A percentile compares a stretch with the other conserved stretches of the same genome.
phyloP scores from a whole-genome alignment of 2,113 vertebrate genomes.

The Istiophorus platypterus region DNA sequence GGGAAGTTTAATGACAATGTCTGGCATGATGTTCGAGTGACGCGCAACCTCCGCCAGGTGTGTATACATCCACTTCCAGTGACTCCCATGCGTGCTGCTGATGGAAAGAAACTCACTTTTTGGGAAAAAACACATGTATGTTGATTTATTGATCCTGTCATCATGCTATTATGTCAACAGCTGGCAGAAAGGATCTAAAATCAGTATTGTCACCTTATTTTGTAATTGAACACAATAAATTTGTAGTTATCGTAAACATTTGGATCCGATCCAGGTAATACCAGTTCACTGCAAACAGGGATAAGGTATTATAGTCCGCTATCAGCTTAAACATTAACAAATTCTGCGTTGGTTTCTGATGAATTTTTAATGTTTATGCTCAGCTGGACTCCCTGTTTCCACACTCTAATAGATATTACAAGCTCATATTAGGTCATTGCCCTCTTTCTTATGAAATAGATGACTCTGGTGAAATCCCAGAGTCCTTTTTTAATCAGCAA shows the following conservation, averaged over 20 bases:
- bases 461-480: constrained; percentile 42
- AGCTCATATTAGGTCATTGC: constrained; percentile 49
- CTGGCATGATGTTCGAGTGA: constrained; percentile 94
- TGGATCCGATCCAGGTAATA: neutral
- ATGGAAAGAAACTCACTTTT: neutral
- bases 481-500: constrained; percentile 47
- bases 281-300: neutral
- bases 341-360: constrained; percentile 21
- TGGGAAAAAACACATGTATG: neutral
- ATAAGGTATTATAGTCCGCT: neutral
- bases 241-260: neutral
- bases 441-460: constrained; percentile 48
- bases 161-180: neutral
- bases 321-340: constrained; percentile 11
- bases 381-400: constrained; percentile 18
- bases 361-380: constrained; percentile 37
- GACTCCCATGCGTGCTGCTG: neutral
- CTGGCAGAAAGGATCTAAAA: neutral
- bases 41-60: constrained; percentile 97
- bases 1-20: constrained; percentile 94
- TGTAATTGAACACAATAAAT: neutral
- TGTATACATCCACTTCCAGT: neutral
- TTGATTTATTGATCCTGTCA: neutral
- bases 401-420: constrained; percentile 32
- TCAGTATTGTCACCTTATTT: neutral